Evolutionary conservation across 2,113 vertebrate genomes (phyloP).

Genomic region (Xenopus laevis): DNA sequence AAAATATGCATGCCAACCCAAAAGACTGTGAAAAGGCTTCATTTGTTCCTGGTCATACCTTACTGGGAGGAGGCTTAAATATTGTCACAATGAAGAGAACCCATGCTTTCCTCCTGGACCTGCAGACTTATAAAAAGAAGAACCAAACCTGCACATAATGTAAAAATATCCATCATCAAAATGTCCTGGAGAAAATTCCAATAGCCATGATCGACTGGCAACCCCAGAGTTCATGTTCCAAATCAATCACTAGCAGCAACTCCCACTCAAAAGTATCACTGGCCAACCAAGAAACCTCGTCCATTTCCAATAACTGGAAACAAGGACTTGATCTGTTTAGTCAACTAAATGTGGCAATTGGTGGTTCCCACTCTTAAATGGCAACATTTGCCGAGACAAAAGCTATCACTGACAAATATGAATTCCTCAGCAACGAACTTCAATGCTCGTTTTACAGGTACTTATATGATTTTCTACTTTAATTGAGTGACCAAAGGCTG

Average conservation of each 20-base stretch:
- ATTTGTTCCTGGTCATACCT: slow-evolving; percentile 54
- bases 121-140: slow-evolving; percentile 24
- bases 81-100: slow-evolving; percentile 51
- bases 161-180: slow-evolving; percentile 56
- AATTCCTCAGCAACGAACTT: slow-evolving; percentile 61
- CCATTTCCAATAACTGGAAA: slow-evolving; percentile 66
- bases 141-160: slow-evolving; percentile 59
- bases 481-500: no score
- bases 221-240: slow-evolving; percentile 55
- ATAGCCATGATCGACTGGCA: slow-evolving; percentile 67
- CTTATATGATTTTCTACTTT: no score
- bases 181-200: slow-evolving; percentile 62
- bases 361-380: slow-evolving; percentile 62
- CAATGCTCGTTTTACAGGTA: slow-evolving; percentile 70
- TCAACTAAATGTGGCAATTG: background rate
- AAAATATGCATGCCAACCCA: background rate
- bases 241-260: slow-evolving; percentile 52
- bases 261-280: slow-evolving; percentile 65
- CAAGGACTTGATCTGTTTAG: slow-evolving; percentile 11
- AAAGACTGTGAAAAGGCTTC: slow-evolving; percentile 20
- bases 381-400: slow-evolving; percentile 64
- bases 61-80: slow-evolving; percentile 55
- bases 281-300: slow-evolving; percentile 47
- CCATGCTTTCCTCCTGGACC: slow-evolving; percentile 45
- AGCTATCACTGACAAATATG: slow-evolving; percentile 67